These are phyloP conservation scores for Andrena flavipes DNA, from an alignment of 2,888 invertebrate species.

Conservation along the genomic window DNA sequence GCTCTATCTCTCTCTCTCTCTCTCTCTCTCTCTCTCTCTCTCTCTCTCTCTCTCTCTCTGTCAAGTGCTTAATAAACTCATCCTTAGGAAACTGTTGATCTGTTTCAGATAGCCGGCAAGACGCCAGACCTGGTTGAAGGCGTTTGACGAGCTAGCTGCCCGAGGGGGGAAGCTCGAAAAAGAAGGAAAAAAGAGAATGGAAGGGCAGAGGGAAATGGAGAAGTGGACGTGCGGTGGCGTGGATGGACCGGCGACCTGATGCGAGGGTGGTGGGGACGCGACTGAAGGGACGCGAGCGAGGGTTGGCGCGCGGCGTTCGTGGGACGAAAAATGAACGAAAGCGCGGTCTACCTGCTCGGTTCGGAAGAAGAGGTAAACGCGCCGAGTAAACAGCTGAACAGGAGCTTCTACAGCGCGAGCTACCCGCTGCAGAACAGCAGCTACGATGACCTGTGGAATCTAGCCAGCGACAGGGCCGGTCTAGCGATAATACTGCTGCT, in stretches of 20 bases:
- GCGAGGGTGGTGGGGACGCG: conserved; percentile 36
- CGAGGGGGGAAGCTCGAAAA: neutral
- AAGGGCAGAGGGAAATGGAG: conserved; percentile 64
- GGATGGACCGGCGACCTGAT: conserved; percentile 67
- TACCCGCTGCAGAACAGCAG: conserved; percentile 71
- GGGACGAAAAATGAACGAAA: conserved; percentile 79
- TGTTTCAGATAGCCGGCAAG: too few species aligned
- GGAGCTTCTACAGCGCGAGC: conserved; percentile 76
- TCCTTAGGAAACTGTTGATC: too few species aligned
- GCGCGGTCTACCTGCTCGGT: conserved; percentile 79
- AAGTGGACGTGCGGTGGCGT: conserved; percentile 64
- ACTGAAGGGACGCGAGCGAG: conserved; percentile 41
- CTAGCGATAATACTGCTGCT: conserved; percentile 93
- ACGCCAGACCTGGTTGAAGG: neutral
- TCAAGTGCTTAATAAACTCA: too few species aligned
- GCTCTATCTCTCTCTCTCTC: too few species aligned
- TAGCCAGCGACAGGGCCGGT: conserved; percentile 90
- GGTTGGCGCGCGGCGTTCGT: conserved; percentile 20
- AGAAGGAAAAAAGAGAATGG: conserved; percentile 62
- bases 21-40: too few species aligned
- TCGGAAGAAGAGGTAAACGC: conserved; percentile 78
- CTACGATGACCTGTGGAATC: conserved; percentile 79
- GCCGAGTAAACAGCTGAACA: conserved; percentile 69
- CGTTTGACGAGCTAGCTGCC: too few species aligned
- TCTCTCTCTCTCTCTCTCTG: too few species aligned